Evolutionary conservation across 2,888 invertebrate genomes (phyloP), one percentile per base, ranked within the genome.

Genomic region (Synanthedon tipuliformis): DNA sequence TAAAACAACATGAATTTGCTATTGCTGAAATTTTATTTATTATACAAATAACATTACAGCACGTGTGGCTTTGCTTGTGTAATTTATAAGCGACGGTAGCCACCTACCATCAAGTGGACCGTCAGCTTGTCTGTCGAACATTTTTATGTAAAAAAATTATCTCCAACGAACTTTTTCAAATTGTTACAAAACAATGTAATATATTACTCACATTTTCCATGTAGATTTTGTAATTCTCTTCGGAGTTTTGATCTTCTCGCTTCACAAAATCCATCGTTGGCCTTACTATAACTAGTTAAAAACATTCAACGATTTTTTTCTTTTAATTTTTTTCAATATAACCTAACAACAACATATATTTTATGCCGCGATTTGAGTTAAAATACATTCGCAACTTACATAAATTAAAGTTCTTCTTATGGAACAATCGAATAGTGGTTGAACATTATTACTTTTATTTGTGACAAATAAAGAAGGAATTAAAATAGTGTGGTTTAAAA

Each of bases 191-290:
- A 45, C 13, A 34, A 55, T 58, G 52, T 52, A 52, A 23, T 23
- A 23, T 1, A 23, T 23, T 50, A 77, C 84, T 84, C 59, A 86
- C 86, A 55, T 71, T 82, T 54, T 86, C 84, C 61, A 82, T 63
- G 54, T 83, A 86, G 53, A 71, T 70, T 58, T 83, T 85, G 56
- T 84, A 84, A 55, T 68, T 75, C 11, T 83, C 85, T 54, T 85
- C 83, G 40, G 73, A 56, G 65, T 75, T 75, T 51, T 73, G 76
- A 18, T 83, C 85, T 68, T 85, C 85, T 52, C 83, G 69, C 65
- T 86, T 86, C 56, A 86, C 85, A 61, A 77, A 85, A 78, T 86
- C 85, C 86, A 86, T 85, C 53, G 55, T 69, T 53, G 52, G 50
- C 54, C 12, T 41, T 34, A 10, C 34, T 23, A 23, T 5, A 23